A percentile compares a stretch with the other conserved stretches of the same genome.
Conservation (phyloP, 2,113 vertebrate genomes). For the Aleadryas rufinucha region DNA sequence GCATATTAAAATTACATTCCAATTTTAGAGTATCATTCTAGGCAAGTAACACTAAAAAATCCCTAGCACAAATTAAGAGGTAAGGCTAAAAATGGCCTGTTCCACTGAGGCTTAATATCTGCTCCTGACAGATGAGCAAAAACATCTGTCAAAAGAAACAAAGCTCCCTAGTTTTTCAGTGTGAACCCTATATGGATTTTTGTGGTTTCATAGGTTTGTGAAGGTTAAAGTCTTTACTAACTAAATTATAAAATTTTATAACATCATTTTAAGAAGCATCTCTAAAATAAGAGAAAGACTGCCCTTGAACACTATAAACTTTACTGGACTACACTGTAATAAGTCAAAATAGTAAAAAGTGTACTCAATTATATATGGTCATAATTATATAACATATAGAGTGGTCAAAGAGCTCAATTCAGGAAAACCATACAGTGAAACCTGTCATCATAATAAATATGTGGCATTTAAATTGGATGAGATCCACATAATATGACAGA, state of each 20-base stretch:
- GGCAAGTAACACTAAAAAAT: neutral
- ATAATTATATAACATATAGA: neutral
- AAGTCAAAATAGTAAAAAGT: neutral
- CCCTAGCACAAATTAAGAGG: neutral
- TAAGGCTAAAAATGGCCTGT: neutral
- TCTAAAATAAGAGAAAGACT: neutral
- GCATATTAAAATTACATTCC: neutral
- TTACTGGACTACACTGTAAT: neutral
- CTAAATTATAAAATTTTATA: neutral
- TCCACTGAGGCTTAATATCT: neutral
- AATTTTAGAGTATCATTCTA: neutral
- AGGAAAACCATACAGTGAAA: neutral
- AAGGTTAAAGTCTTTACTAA: neutral
- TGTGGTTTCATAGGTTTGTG: neutral
- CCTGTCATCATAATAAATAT: neutral
- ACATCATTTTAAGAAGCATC: neutral
- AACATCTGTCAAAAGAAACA: neutral
- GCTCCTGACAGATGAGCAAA: neutral
- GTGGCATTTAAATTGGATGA: neutral
- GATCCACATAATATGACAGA: neutral
- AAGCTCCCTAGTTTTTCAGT: neutral
- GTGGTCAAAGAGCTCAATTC: neutral
- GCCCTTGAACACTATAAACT: neutral
- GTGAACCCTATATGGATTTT: neutral
- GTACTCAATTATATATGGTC: no score